phyloP scores from a whole-genome alignment of 1,140 invertebrate species.

The Nebria ingens region DNA sequence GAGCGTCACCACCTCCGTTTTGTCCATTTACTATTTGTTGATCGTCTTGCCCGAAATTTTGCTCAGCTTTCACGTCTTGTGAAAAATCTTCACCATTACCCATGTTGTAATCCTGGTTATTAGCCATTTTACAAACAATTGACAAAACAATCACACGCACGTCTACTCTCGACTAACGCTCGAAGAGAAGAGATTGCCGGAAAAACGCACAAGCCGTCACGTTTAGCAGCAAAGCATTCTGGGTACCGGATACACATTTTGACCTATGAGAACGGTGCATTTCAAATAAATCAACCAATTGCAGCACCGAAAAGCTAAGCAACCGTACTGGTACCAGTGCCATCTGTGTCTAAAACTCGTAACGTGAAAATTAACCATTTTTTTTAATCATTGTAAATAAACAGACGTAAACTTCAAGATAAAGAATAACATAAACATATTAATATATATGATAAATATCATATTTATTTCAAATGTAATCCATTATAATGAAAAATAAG shows the following conservation, averaged over 20 bases:
- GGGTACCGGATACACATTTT: constrained; percentile 8
- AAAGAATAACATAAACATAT: too few relatives aligned
- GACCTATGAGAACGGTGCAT: neutral
- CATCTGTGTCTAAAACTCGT: too few relatives aligned
- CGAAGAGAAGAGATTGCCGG: constrained; percentile 19
- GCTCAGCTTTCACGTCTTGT: constrained; percentile 46
- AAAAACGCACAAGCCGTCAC: constrained; percentile 11
- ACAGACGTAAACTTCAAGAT: too few relatives aligned
- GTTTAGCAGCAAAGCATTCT: constrained; percentile 12
- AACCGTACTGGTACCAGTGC: too few relatives aligned
- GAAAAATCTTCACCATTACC: constrained; percentile 55
- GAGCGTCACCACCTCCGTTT: constrained; percentile 48
- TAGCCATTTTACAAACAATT: constrained; percentile 23
- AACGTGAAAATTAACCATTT: too few relatives aligned
- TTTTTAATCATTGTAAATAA: too few relatives aligned
- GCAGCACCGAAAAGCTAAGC: too few relatives aligned
- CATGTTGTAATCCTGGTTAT: constrained; percentile 31
- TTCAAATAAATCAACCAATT: constrained; percentile 14
- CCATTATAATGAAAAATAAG: too few relatives aligned
- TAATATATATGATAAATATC: too few relatives aligned
- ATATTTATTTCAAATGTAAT: too few relatives aligned
- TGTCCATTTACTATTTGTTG: constrained; percentile 42
- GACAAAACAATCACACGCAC: constrained; percentile 11
- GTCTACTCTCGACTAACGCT: constrained; percentile 18
- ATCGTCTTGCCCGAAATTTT: constrained; percentile 35